phyloP scores from a whole-genome alignment of 92 coral and sea anemone genomes.

The Virgularia gustaviana region DNA sequence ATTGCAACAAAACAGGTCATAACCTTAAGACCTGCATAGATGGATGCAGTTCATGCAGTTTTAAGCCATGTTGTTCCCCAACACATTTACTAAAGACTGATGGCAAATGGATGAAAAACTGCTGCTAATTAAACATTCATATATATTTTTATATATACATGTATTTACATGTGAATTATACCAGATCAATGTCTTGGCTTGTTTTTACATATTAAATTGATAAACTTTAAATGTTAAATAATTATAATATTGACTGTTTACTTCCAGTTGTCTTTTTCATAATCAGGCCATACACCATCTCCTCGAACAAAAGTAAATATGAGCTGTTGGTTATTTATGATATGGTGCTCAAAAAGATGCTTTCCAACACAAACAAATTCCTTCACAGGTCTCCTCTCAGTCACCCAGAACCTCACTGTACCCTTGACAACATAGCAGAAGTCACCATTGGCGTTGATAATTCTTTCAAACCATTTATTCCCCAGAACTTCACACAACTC shows the following conservation, averaged over 20 bases:
- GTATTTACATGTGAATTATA: background rate
- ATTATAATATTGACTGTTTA: background rate
- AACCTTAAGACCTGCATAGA: conserved; percentile 39
- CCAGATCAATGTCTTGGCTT: background rate
- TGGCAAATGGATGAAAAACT: conserved; percentile 10
- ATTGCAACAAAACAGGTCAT: conserved; percentile 37
- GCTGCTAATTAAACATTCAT: background rate
- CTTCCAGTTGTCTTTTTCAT: background rate
- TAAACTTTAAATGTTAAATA: background rate
- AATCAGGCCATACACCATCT: conserved; percentile 26
- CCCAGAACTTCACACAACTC: background rate
- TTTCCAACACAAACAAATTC: too few species aligned
- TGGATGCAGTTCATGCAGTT: conserved; percentile 22
- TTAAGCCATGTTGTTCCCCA: conserved; percentile 1
- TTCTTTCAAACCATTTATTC: too few species aligned
- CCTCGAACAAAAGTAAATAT: conserved; percentile 42
- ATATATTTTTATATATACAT: background rate
- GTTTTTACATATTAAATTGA: background rate
- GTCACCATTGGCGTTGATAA: too few species aligned
- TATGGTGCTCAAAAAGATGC: too few species aligned
- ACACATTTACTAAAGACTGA: background rate
- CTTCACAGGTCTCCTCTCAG: too few species aligned
- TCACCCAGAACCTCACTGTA: too few species aligned
- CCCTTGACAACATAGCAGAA: too few species aligned
- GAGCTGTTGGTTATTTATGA: conserved; percentile 25